A percentile compares a stretch with the other conserved stretches of the same genome.
Conservation (phyloP, 1,140 invertebrate species). For the Drosophila ambigua region DNA sequence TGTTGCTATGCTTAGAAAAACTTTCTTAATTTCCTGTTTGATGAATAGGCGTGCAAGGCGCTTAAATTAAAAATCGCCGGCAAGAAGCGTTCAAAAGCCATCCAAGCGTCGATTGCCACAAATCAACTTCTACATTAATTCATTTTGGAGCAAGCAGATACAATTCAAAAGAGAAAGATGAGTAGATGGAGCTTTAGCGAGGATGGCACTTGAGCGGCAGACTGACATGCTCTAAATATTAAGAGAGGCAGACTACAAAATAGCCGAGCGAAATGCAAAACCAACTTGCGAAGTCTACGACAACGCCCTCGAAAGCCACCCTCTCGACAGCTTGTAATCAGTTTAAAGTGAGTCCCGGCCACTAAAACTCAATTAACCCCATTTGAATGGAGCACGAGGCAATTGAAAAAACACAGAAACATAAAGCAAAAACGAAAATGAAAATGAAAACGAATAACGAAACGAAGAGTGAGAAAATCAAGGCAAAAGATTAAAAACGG, state of each 20-base stretch:
- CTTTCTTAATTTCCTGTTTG: conserved; percentile 73
- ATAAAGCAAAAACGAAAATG: conserved; percentile 28
- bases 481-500: conserved; percentile 76
- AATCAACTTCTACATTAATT: conserved; percentile 80
- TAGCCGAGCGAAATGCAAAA: conserved; percentile 55
- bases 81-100: conserved; percentile 54
- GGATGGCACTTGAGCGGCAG: conserved; percentile 50
- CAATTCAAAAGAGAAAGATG: conserved; percentile 21
- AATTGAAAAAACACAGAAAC: conserved; percentile 54
- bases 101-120: conserved; percentile 73
- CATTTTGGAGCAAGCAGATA: conserved; percentile 30
- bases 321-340: conserved; percentile 65
- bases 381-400: conserved; percentile 66
- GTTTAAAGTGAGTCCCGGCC: conserved; percentile 80
- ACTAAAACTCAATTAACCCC: conserved; percentile 83
- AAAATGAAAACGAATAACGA: conserved; percentile 31
- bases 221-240: conserved; percentile 72
- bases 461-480: conserved; percentile 61
- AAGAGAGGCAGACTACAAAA: conserved; percentile 45
- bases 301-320: conserved; percentile 14
- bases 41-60: conserved; percentile 18
- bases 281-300: conserved; percentile 60
- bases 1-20: conserved; percentile 18
- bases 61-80: conserved; percentile 70
- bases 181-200: not conserved